Percentiles rank a stretch among this genome's conserved stretches.
These are phyloP conservation scores for Nyctereutes procyonoides DNA, from an alignment of 2,113 vertebrate genomes.

Conservation along the genomic window DNA sequence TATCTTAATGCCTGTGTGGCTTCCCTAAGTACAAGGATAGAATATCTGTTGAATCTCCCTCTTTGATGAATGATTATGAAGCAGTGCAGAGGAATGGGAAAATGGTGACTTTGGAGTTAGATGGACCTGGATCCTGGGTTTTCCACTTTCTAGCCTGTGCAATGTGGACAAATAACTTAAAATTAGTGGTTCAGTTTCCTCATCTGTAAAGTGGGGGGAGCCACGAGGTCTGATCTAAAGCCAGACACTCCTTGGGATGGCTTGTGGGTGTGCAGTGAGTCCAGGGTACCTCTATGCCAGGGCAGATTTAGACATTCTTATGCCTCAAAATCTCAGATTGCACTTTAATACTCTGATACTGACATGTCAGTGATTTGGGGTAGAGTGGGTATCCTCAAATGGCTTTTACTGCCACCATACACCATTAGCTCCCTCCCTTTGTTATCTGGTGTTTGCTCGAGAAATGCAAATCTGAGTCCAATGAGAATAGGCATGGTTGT, in stretches of 20 bases:
- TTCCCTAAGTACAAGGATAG: background rate
- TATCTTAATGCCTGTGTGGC: background rate
- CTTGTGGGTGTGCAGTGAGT: background rate
- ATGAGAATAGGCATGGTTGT: accelerated
- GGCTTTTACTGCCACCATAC: background rate
- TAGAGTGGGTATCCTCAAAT: background rate
- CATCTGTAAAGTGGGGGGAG: background rate
- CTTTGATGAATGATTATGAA: background rate
- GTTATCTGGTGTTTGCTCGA: background rate
- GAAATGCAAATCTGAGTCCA: background rate
- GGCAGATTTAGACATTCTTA: background rate
- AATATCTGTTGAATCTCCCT: background rate
- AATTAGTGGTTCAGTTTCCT: background rate
- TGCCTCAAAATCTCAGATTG: background rate
- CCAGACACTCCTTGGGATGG: background rate
- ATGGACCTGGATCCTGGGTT: background rate
- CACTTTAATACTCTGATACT: background rate
- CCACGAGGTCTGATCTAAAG: background rate
- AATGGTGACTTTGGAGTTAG: background rate
- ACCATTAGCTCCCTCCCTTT: background rate
- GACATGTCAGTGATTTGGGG: background rate
- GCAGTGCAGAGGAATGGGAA: background rate
- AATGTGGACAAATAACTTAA: background rate
- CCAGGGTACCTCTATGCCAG: background rate
- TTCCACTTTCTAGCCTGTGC: background rate